Evolutionary conservation across 2,113 vertebrate genomes (phyloP).

Genomic region (Ictalurus furcatus): DNA sequence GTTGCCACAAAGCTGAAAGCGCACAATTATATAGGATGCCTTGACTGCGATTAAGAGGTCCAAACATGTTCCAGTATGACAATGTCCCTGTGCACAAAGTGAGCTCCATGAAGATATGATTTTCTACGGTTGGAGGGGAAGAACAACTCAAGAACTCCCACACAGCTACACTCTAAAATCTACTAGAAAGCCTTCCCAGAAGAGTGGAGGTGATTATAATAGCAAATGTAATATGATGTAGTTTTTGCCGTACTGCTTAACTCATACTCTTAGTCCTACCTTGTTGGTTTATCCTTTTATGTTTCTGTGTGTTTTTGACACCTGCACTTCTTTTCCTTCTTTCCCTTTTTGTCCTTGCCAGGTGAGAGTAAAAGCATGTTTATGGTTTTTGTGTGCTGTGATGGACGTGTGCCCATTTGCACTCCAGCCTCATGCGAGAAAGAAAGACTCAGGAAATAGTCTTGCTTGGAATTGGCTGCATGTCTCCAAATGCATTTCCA

Average conservation of each 20-base stretch:
- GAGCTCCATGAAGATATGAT: no score
- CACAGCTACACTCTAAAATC: no score
- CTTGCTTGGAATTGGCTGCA: not conserved
- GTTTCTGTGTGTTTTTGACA: constrained; percentile 3
- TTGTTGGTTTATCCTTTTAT: not conserved
- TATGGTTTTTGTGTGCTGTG: constrained; percentile 9
- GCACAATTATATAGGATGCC: no score
- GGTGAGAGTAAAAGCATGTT: not conserved
- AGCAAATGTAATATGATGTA: not conserved
- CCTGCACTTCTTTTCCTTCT: not conserved
- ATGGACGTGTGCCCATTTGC: constrained; percentile 27
- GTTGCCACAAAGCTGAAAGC: no score
- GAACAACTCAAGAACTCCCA: no score
- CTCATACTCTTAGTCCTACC: no score
- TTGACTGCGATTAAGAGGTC: no score
- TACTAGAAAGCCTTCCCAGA: no score
- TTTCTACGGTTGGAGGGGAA: no score
- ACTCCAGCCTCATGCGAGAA: not conserved
- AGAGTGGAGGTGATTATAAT: no score
- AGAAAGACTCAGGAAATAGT: constrained; percentile 21
- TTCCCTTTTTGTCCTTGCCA: not conserved
- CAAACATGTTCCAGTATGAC: no score
- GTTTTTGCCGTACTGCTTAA: not conserved
- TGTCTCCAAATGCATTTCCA: constrained; percentile 17
- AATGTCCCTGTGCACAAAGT: no score